Evolutionary conservation across 2,797 vertebrate species (phyloP).

Genomic region (Poecilia velifera): DNA sequence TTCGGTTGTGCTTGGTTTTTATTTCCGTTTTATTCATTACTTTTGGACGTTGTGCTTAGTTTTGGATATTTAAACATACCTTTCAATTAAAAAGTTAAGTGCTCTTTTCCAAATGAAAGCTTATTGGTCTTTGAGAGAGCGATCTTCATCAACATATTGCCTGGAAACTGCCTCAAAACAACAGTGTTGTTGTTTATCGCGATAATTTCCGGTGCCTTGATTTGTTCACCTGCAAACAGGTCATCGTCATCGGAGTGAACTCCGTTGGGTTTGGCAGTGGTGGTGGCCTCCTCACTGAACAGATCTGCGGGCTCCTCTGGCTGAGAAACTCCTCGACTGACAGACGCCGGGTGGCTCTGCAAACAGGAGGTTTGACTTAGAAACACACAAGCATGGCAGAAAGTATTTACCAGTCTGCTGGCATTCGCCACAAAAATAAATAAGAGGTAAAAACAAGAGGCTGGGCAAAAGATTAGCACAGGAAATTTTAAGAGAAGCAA

Average conservation of each 20-base stretch:
- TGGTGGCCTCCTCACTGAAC: slow-evolving; percentile 67
- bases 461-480: background rate
- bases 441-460: background rate
- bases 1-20: too few relatives aligned
- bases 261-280: slow-evolving; percentile 82
- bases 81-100: too few relatives aligned
- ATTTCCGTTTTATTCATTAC: too few relatives aligned
- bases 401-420: background rate
- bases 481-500: background rate
- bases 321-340: slow-evolving; percentile 68
- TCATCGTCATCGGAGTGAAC: slow-evolving; percentile 87
- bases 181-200: too few relatives aligned
- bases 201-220: background rate
- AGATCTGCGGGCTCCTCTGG: slow-evolving; percentile 65
- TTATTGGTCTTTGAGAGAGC: too few relatives aligned
- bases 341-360: slow-evolving; percentile 67
- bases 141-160: too few relatives aligned
- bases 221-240: slow-evolving; percentile 87
- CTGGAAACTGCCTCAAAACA: too few relatives aligned
- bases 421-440: background rate
- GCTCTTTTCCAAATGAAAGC: too few relatives aligned
- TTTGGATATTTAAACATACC: too few relatives aligned
- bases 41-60: too few relatives aligned
- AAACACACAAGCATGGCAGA: background rate
- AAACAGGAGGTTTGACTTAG: background rate